These are phyloP conservation scores for Rhinopithecus roxellana DNA, from an alignment of 2,113 vertebrate species.

Conservation along the genomic window DNA sequence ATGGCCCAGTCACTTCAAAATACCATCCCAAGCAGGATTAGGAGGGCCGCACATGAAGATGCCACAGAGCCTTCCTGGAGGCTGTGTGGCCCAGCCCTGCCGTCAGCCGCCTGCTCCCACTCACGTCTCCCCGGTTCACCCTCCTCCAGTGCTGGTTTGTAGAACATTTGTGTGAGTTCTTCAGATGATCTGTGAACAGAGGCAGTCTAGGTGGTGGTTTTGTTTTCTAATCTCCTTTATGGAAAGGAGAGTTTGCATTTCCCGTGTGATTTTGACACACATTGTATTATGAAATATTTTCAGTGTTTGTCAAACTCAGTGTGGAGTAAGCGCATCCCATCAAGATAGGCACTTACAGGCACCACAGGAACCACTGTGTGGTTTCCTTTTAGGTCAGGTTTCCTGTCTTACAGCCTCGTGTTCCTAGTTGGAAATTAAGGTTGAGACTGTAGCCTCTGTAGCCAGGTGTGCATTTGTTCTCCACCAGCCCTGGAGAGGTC, in stretches of 20 bases:
- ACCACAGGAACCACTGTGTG: background rate
- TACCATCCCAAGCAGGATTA: background rate
- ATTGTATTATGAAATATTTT: too few relatives aligned
- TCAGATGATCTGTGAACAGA: background rate
- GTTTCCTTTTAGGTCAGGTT: background rate
- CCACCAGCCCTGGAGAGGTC: background rate
- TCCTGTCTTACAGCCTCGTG: background rate
- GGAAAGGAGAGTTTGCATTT: too few relatives aligned
- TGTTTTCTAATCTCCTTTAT: too few relatives aligned
- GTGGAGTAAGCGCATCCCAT: background rate
- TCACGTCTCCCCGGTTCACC: background rate
- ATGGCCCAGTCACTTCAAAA: background rate
- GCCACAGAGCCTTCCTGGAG: background rate
- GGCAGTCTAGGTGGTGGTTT: too few relatives aligned
- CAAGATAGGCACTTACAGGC: too few relatives aligned
- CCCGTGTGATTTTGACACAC: too few relatives aligned
- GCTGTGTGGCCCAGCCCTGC: accelerated
- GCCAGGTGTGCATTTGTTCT: background rate
- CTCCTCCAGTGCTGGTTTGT: background rate
- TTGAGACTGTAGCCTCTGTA: background rate
- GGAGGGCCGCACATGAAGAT: too few relatives aligned
- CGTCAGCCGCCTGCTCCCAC: background rate
- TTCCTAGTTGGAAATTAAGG: background rate
- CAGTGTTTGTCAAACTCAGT: background rate
- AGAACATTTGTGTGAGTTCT: background rate